Percentiles rank a stretch among this genome's conserved stretches.
phyloP scores from a whole-genome alignment of 1,140 invertebrate genomes.

The Trichogramma pretiosum region DNA sequence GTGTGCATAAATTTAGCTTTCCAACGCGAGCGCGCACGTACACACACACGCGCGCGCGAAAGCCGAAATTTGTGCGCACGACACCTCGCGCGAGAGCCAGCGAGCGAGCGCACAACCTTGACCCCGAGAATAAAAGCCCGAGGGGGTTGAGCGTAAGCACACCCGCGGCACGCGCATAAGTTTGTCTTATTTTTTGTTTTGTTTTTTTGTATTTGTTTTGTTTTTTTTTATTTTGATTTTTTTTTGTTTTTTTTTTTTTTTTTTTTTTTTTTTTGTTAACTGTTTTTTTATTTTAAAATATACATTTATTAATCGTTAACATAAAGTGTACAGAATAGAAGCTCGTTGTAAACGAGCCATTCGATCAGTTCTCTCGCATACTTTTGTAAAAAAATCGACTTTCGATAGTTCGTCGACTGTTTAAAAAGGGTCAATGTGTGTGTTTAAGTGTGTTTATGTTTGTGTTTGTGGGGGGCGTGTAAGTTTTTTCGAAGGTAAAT shows the following conservation, averaged over 20 bases:
- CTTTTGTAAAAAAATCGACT: too few species aligned
- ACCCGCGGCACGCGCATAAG: background rate
- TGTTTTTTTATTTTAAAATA: conserved; percentile 10
- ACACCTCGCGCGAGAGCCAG: background rate
- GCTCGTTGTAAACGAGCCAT: too few species aligned
- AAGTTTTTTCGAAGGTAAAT: too few species aligned
- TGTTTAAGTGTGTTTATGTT: too few species aligned
- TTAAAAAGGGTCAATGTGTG: too few species aligned
- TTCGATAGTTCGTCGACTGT: too few species aligned
- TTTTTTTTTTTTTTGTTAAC: conserved; percentile 15
- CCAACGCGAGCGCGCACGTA: background rate
- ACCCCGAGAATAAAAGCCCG: background rate
- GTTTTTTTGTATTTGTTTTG: conserved; percentile 1
- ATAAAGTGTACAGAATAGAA: too few species aligned
- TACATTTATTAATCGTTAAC: too few species aligned
- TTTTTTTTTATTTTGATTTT: conserved; percentile 17
- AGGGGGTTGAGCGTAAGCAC: background rate
- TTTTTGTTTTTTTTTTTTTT: conserved; percentile 24
- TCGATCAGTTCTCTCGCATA: too few species aligned
- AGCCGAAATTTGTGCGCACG: conserved; percentile 16
- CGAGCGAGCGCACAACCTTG: too few species aligned
- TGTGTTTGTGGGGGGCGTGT: too few species aligned
- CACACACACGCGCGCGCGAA: conserved; percentile 9
- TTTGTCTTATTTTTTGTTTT: background rate
- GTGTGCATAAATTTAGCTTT: conserved; percentile 10